Evolutionary conservation across 2,797 vertebrate species (phyloP).

Genomic region (Sylvilagus floridanus): DNA sequence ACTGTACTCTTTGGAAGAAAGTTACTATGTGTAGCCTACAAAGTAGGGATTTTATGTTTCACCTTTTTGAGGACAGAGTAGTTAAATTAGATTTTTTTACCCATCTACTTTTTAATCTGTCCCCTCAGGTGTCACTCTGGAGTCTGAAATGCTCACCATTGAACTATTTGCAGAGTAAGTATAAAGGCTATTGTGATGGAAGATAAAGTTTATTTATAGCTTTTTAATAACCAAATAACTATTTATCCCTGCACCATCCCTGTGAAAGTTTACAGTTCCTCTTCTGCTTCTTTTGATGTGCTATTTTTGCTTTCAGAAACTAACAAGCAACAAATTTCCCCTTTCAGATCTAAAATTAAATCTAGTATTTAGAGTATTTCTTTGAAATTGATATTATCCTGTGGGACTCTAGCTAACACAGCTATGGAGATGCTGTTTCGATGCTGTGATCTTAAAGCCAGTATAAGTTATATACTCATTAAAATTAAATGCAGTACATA

Average conservation of each 20-base stretch:
- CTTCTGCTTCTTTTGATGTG: conserved; percentile 83
- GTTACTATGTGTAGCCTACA: background rate
- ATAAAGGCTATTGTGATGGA: conserved; percentile 23
- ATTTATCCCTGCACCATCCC: conserved; percentile 80
- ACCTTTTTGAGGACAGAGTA: conserved; percentile 19
- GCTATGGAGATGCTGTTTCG: background rate
- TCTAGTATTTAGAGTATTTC: background rate
- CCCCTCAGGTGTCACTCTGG: background rate
- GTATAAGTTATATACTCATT: background rate
- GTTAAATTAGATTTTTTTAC: conserved; percentile 50
- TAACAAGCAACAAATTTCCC: conserved; percentile 84
- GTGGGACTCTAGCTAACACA: conserved; percentile 56
- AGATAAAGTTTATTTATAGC: conserved; percentile 41
- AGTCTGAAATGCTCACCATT: conserved; percentile 29
- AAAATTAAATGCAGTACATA: background rate
- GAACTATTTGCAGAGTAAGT: conserved; percentile 5
- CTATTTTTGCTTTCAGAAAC: conserved; percentile 80
- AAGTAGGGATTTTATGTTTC: conserved; percentile 3
- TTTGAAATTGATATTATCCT: conserved; percentile 57
- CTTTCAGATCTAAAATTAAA: conserved; percentile 82
- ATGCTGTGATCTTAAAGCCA: conserved; percentile 19
- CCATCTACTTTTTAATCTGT: background rate
- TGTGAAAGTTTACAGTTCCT: conserved; percentile 83
- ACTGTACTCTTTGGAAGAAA: conserved; percentile 10
- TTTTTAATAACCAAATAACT: conserved; percentile 70